Base-by-base conservation (phyloP, 92 coral and sea anemone species). In the Heteractis magnifica region DNA sequence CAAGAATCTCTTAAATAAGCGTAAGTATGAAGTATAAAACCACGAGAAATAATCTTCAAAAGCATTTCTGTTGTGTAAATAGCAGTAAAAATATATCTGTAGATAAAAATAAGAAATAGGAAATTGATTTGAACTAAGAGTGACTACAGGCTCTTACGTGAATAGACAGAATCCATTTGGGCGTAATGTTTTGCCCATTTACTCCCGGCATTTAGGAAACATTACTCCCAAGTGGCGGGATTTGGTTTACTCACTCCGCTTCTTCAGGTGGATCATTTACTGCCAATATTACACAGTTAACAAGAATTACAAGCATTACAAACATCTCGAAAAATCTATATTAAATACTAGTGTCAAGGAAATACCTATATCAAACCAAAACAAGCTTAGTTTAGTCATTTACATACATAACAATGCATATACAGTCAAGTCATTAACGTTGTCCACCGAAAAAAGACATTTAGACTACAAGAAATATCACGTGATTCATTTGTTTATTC, bases 1-100 rank as follows among this genome's bases (percentile, higher is more conserved):
- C 98, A 95, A 6, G 95, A 87, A 72, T 95, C 98, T 81, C 98
- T 85, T 21, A 95, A 94, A 60, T 95, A 95, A 5, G 98, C 95
- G 84, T 90, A 92, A 11, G 85, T 82, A 83, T 95, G 95, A 50
- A 92, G 82, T 41, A 90, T 88, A 71, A 95, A 94, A 14, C 98
- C 98, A 48, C 98, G 95, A 44, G 98, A 88, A 52, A 89, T 41
- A 50, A 95, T 91, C 88, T 95, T 95, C 4, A 93, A 82, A 49
- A 95, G 18, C 98, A 95, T 95, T 79, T 95, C 98, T 6, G 79
- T 8, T 0, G 98, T 93, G 81, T 95, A 95, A 58, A 94, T 85
- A 48, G 95, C 90, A 10, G 97, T 92, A 81, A 95, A 95, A 50
- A 93, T 87, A 72, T 91, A 95, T 73, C 98, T 95, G 81, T 44